Percentiles rank a stretch among this genome's conserved stretches.
These are phyloP conservation scores for Malacoctenus gilli DNA, from an alignment of 2,797 vertebrate genomes.

Conservation along the genomic window DNA sequence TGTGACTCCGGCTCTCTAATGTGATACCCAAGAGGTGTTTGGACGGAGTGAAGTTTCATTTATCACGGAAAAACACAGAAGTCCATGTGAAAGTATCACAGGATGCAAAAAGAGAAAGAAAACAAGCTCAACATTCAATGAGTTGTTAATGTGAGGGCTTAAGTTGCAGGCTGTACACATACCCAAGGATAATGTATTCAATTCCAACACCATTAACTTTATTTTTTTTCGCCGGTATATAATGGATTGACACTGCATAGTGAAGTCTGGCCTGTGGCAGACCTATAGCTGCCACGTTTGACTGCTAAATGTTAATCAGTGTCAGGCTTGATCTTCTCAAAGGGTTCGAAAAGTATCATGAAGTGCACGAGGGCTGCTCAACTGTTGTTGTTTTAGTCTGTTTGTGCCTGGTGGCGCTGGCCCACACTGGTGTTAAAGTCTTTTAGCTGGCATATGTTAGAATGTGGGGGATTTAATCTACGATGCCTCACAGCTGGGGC, in stretches of 20 bases:
- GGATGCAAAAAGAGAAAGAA: neutral
- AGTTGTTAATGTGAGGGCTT: conserved; percentile 31
- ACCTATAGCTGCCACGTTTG: conserved; percentile 65
- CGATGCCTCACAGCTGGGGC: conserved; percentile 76
- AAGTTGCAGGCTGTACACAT: conserved; percentile 32
- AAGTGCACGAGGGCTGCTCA: conserved; percentile 56
- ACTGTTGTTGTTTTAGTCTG: conserved; percentile 64
- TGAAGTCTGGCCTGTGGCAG: conserved; percentile 63
- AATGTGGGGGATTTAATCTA: conserved; percentile 81
- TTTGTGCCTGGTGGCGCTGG: conserved; percentile 72
- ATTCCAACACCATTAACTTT: conserved; percentile 59
- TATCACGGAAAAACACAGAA: conserved; percentile 3
- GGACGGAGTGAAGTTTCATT: neutral
- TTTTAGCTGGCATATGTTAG: conserved; percentile 75
- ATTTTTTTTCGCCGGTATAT: conserved; percentile 63
- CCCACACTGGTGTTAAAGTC: conserved; percentile 69
- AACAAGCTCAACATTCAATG: conserved; percentile 24
- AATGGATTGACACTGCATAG: conserved; percentile 65
- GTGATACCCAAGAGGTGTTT: neutral
- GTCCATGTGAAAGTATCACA: neutral
- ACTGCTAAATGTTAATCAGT: conserved; percentile 72
- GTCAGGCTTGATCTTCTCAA: conserved; percentile 66
- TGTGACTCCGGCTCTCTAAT: neutral
- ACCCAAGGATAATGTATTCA: conserved; percentile 71
- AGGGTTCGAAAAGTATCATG: conserved; percentile 53